Evolutionary conservation across 2,797 vertebrate genomes (phyloP), one percentile per base, ranked within the genome.

Genomic region (Sebastes taczanowskii): DNA sequence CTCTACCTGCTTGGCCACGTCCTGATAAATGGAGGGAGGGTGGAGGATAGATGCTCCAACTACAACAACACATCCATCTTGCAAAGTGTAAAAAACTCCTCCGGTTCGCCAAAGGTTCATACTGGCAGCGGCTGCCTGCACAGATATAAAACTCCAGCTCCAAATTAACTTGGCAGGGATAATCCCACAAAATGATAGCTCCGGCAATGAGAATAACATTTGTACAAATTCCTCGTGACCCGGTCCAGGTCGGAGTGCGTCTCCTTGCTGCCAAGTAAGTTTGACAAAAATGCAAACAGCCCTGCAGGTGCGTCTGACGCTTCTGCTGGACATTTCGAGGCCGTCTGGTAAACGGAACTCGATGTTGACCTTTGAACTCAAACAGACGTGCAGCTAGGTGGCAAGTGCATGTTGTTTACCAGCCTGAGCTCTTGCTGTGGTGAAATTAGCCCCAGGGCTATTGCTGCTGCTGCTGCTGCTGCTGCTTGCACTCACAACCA

Each of bases 271-370:
- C 73, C 72, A 85, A 72, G 73, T 46, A 64, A 42, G 46, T 5
- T 53, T 25, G 46, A 14, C 20, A 27, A 81, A 77, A 85, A 86
- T 64, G 58, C 69, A 80, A 85, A 77, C 82, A 83, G 59, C 34
- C 60, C 63, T 11, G 70, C 83, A 82, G 86, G 86, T 89, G 86
- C 53, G 46, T 80, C 71, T 92, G 74, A 85, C 83, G 79, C 85
- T 55, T 38, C 22, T 20, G 67, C 75, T 64, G 73, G 64, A 86
- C 81, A 92, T 92, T 90, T 88, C 49, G 30, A 86, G 69, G 64
- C 74, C 75, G 74, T 62, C 75, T 84, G 84, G 78, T 88, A 88
- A 95, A 90, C 55, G 62, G 90, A 92, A 83, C 83, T 83, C n/a
- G 8, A 85, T 79, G 80, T 55, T 85, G 84, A 92, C 86, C 87